Evolutionary conservation across 1,140 invertebrate genomes (phyloP).

Genomic region (Aphis craccivora): DNA sequence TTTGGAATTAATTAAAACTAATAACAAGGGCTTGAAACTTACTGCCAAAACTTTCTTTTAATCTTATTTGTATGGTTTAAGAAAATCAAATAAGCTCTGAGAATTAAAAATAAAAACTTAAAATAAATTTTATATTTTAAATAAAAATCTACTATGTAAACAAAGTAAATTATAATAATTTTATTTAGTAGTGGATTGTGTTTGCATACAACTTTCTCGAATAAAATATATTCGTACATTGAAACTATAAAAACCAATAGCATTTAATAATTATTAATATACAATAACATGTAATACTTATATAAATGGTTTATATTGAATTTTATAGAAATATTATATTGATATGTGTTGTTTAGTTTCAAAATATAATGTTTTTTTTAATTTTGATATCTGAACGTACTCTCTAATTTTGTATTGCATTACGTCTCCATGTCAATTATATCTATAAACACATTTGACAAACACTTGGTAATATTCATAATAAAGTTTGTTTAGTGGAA

Average conservation of each 20-base stretch:
- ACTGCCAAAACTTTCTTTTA: background rate
- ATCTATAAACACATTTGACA: background rate
- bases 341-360: background rate
- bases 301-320: too few species aligned
- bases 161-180: background rate
- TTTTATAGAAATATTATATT: too few species aligned
- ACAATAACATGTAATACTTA: background rate
- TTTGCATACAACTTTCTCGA: background rate
- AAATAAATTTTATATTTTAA: background rate
- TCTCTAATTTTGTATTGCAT: background rate
- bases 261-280: background rate
- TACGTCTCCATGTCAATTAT: background rate
- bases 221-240: background rate
- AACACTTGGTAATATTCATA: background rate
- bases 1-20: constrained; percentile 31
- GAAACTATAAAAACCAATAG: background rate
- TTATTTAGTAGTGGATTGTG: background rate
- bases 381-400: background rate
- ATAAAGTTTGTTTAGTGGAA: background rate
- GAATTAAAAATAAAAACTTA: background rate
- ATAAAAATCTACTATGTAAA: background rate
- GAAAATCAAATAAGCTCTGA: background rate
- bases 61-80: background rate
- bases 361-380: background rate
- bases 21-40: background rate